Base-by-base conservation (phyloP, 2,888 invertebrate species). In the Synergus itoensis region DNA sequence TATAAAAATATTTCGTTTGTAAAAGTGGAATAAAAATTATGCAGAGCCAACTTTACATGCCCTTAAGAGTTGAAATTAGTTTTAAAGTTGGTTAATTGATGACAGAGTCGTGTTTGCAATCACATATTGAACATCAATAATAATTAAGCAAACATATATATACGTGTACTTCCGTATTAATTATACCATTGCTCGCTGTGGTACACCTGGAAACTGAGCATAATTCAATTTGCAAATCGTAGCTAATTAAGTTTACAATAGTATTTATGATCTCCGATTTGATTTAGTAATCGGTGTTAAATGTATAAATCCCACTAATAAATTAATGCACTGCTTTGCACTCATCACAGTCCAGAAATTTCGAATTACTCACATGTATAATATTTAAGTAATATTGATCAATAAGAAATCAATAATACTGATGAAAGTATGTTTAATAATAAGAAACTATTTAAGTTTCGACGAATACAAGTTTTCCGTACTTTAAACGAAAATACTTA, bases 151-250 rank as follows among this genome's bases (percentile, higher is more conserved):
- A 1, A 48, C 48, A 36, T 36, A 7, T 36, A 36, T 36, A 36
- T 12, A 45, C 1, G 4, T 45, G 8, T 45, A 11, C 0, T 45
- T 45, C 4, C 45, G 14, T 36, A 36, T 36, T 36, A 36, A 36
- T 36, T 36, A 36, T 36, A 36, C 5, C 36, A 36, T 7, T 28
- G 9, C 11, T 3, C 28, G 28, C n/a, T 69, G 16, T 21, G 36
- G 63, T 53, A 62, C n/a, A 45, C 63, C 64, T 73, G 43, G 18
- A 28, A 36, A 62, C 53, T 73, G 9, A 48, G 57, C 21, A 75
- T 78, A 64, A 75, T 78, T 78, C 43, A 69, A 75, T 75, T 79
- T 62, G 63, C 28, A 75, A 41, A 67, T 14, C 3, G 41, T 0
- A 48, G 21, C 21, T 40, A 76, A 81, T 79, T 67, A 65, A 45